Base-by-base conservation (phyloP, 37 sponge, comb jelly and placozoan genomes). In the Chondrosia reniformis region DNA sequence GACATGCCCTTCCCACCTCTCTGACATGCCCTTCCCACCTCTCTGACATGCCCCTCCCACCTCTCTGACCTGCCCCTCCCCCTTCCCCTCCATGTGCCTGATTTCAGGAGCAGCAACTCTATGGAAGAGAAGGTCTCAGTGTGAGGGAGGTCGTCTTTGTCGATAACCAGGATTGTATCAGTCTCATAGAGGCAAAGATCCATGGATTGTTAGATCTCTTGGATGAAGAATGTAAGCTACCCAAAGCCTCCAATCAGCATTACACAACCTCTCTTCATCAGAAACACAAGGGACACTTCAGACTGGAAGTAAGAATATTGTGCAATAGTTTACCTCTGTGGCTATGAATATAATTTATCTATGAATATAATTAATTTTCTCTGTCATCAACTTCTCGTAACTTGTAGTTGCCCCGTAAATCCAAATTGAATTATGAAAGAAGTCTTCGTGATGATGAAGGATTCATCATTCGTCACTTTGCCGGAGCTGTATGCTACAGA, bases 121-220 rank as follows among this genome's bases (percentile, higher is more conserved):
- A 97, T 76, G 66, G 82, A 41, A 76, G 64, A 25, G 98, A 97
- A 75, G 82, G 90, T 1, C 85, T 97, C 37, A 83, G 87, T 46
- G 67, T 97, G n/a, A 76, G 69, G 0, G 85, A 83, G 40, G 88
- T 94, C 3, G 33, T 25, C 55, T 97, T 74, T 77, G 84, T 82
- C 15, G 98, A 97, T 78, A 97, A 97, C 72, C 92, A 94, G 57
- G 98, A 97, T 78, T 97, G 98, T 69, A 97, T 97, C 59, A 93
- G 94, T 34, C 78, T 97, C 46, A 76, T 94, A 42, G 98, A 97
- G 76, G 58, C 75, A 4, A 65, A 71, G 46, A 71, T 74, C 0
- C 3, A 8, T 27, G 96, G 96, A 0, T 76, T 95, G 4, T 79
- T 97, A 24, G 93, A 92, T 33, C 83, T 97, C 46, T 82, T 97